These are phyloP conservation scores for Mellilla xanthometata DNA, from an alignment of 2,888 invertebrate genomes.

Conservation along the genomic window DNA sequence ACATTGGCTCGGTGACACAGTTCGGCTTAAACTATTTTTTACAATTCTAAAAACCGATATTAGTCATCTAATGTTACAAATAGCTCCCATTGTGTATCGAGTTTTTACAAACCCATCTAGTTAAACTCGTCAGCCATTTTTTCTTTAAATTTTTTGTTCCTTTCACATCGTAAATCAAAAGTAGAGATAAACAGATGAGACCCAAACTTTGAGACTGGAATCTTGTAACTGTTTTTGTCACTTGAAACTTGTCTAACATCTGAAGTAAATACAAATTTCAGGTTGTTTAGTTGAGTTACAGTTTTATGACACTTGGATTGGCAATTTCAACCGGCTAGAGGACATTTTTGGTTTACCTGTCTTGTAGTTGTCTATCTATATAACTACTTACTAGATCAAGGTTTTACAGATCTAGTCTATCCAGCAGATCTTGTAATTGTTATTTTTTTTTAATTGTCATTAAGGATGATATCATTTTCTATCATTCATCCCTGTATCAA, in stretches of 20 bases:
- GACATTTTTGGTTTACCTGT: not conserved
- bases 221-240: slow-evolving; percentile 15
- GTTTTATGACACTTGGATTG: slow-evolving; percentile 5
- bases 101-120: slow-evolving; percentile 10
- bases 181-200: slow-evolving; percentile 12
- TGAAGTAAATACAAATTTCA: slow-evolving; percentile 1
- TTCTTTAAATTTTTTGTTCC: slow-evolving; percentile 9
- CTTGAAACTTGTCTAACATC: slow-evolving; percentile 2
- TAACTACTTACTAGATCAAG: no score
- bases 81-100: slow-evolving; percentile 1
- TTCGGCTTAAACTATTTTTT: no score
- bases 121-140: slow-evolving; percentile 9
- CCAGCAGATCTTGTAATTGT: no score
- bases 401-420: no score
- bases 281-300: slow-evolving; percentile 6
- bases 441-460: no score
- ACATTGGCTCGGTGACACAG: no score
- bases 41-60: not conserved
- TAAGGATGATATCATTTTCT: no score
- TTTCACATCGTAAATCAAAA: slow-evolving; percentile 21
- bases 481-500: no score
- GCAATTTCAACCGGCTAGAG: not conserved
- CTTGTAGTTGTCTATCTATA: no score
- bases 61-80: slow-evolving; percentile 3
- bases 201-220: slow-evolving; percentile 1